Base-by-base conservation (phyloP, 2,113 vertebrate species). In the Colinus virginianus region DNA sequence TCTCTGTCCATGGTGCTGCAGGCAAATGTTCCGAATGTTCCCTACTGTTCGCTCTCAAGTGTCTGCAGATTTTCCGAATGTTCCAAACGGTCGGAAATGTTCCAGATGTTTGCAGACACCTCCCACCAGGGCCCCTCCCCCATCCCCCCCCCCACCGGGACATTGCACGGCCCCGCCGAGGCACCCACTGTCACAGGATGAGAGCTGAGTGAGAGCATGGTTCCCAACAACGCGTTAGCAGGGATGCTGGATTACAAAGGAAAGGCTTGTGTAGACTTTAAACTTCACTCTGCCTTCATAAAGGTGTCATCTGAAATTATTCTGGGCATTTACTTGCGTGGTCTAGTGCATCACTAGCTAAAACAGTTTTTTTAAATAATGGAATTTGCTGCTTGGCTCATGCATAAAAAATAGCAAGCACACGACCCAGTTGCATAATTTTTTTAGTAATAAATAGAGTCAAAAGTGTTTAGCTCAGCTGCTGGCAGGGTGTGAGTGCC, bases 281-380 rank as follows among this genome's bases (percentile, higher is more conserved):
- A 83, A 92, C 80, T 93, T 94, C 93, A 86, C 89, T 94, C 90
- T 95, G 90, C 92, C 71, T 89, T 96, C 81, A 74, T 93, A 88
- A 96, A 97, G 94, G 94, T 91, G 95, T 95, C 95, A 94, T 91
- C 95, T 96, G 88, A 94, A 92, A 95, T 94, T 94, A 95, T 96
- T 95, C 96, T 87, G 90, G 94, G 94, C 93, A 93, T 96, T 96
- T 93, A 94, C 94, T 95, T 93, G 86, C 87, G 69, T 95, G 93
- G 93, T 93, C 93, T 96, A 90, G 96, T 93, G 94, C 96, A 94
- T 97, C 93, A 92, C 94, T 87, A 93, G 93, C 90, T 96, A 89
- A 94, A 93, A 80, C 70, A 82, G 92, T 51, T 87, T 96, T 96
- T 95, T 93, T 28, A 90, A 95, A 96, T 96, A 95, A 96, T 94